These are phyloP conservation scores for Drosophila putrida DNA, from an alignment of 2,888 invertebrate genomes.

Conservation along the genomic window DNA sequence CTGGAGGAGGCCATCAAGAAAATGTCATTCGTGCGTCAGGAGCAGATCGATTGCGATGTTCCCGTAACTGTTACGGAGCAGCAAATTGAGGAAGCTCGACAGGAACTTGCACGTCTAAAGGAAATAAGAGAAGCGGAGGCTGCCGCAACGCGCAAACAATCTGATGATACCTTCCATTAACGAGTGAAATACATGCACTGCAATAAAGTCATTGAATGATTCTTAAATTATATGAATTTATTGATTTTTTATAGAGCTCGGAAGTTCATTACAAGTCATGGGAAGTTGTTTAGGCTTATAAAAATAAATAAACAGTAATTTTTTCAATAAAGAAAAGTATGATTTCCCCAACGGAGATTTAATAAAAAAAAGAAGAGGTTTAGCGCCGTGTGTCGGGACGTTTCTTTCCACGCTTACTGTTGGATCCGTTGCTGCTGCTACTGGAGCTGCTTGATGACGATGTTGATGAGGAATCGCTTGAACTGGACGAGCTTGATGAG, in stretches of 20 bases:
- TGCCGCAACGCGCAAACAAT: constrained; percentile 53
- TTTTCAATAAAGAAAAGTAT: constrained; percentile 27
- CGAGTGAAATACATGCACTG: constrained; percentile 4
- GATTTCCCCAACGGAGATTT: constrained; percentile 25
- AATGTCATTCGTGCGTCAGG: constrained; percentile 90
- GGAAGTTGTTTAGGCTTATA: constrained; percentile 54
- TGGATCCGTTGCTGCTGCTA: constrained; percentile 59
- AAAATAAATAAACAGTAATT: constrained; percentile 69
- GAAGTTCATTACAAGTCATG: constrained; percentile 60
- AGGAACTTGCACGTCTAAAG: constrained; percentile 86
- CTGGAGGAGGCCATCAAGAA: constrained; percentile 90
- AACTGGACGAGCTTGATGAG: constrained; percentile 71
- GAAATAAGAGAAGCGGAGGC: constrained; percentile 59
- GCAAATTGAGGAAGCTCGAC: constrained; percentile 88
- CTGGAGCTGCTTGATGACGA: constrained; percentile 66
- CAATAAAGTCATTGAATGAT: constrained; percentile 52
- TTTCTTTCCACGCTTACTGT: constrained; percentile 55
- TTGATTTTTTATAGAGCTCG: constrained; percentile 45
- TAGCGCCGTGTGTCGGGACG: constrained; percentile 45
- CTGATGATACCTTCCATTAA: constrained; percentile 67
- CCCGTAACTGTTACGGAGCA: constrained; percentile 89
- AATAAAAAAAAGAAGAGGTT: constrained; percentile 7
- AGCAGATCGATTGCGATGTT: constrained; percentile 89
- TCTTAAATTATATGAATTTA: constrained; percentile 68
- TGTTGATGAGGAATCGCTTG: constrained; percentile 58